Conservation (phyloP, 2,888 invertebrate species). For the Phalera bucephala region DNA sequence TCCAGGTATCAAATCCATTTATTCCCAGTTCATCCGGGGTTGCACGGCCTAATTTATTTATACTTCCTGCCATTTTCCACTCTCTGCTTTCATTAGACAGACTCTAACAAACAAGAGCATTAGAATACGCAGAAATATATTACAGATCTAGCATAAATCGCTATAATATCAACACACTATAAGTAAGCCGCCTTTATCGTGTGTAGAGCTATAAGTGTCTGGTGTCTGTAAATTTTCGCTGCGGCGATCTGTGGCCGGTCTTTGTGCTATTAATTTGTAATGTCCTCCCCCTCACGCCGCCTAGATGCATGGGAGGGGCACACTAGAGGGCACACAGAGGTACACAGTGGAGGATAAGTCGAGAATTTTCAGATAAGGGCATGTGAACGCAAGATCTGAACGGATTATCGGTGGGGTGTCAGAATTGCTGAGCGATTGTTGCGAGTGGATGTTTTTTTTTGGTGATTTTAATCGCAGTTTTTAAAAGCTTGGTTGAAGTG, state of each 20-base stretch:
- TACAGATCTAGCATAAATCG: slow-evolving; percentile 14
- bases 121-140: too few species aligned
- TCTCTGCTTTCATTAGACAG: too few species aligned
- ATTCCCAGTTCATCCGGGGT: too few species aligned
- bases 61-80: too few species aligned
- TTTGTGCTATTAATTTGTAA: slow-evolving; percentile 47
- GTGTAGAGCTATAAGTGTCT: slow-evolving; percentile 62
- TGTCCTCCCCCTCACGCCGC: slow-evolving; percentile 23
- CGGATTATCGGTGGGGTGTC: background rate
- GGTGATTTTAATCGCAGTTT: too few species aligned
- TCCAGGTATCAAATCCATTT: too few species aligned
- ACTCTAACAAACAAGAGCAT: too few species aligned
- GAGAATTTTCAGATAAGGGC: slow-evolving; percentile 26
- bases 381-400: background rate
- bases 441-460: too few species aligned
- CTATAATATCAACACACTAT: slow-evolving; percentile 37
- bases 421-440: too few species aligned
- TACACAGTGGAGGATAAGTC: slow-evolving; percentile 45
- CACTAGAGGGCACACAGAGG: too few species aligned
- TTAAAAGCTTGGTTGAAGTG: too few species aligned
- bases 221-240: slow-evolving; percentile 78
- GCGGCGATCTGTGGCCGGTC: slow-evolving; percentile 79
- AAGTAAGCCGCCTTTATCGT: slow-evolving; percentile 45
- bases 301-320: slow-evolving; percentile 58
- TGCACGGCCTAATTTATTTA: too few species aligned